Conservation (phyloP, 2,797 vertebrate species). For the Syngnathus rostellatus region DNA sequence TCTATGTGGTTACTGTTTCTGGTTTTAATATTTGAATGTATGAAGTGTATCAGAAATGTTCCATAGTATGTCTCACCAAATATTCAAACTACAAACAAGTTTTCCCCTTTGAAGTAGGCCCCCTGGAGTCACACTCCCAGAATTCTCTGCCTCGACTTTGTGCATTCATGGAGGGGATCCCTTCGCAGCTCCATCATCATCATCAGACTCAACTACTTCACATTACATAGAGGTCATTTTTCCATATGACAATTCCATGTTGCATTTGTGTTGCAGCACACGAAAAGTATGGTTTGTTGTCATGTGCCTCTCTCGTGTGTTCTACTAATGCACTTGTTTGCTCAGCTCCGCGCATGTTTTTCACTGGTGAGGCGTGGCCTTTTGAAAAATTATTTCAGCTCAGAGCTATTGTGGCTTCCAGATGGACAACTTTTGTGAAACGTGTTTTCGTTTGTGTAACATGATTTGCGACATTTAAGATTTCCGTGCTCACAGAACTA, state of each 20-base stretch:
- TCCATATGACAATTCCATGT: background rate
- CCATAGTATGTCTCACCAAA: background rate
- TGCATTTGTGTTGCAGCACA: background rate
- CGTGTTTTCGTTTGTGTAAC: slow-evolving; percentile 21
- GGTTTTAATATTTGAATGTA: background rate
- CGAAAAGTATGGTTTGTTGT: background rate
- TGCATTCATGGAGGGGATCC: background rate
- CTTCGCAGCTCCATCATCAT: background rate
- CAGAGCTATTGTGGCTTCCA: slow-evolving; percentile 11
- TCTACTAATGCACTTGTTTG: slow-evolving; percentile 23
- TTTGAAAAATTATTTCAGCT: slow-evolving; percentile 35
- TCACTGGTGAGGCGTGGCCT: slow-evolving; percentile 31
- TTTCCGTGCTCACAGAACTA: background rate
- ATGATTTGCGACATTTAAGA: slow-evolving; percentile 18
- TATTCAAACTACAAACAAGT: background rate
- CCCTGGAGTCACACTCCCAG: background rate
- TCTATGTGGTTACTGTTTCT: background rate
- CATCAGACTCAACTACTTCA: background rate
- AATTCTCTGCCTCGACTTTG: background rate
- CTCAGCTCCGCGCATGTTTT: slow-evolving; percentile 16
- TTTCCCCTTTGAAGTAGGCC: background rate
- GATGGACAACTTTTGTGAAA: slow-evolving; percentile 20
- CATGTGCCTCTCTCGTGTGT: background rate
- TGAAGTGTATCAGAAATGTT: background rate
- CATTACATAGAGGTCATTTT: background rate